Base-by-base conservation (phyloP, 2,113 vertebrate genomes). In the Bombycilla garrulus region DNA sequence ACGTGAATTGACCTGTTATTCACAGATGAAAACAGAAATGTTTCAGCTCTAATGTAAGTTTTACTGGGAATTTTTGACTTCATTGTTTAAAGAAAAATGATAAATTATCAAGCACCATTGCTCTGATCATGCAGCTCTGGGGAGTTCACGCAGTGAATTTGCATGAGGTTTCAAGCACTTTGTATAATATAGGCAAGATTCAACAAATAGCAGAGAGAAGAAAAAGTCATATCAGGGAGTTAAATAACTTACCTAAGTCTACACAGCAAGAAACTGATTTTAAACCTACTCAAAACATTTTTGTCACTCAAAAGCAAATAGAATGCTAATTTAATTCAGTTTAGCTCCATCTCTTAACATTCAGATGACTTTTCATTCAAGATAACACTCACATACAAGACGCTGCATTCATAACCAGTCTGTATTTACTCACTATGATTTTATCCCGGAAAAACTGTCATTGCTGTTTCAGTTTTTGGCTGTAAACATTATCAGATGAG, bases 391-490 rank as follows among this genome's bases (percentile, higher is more conserved):
- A 2, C 53, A 78, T 83, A 88, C 82, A 90, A 91, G 76, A 92
- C 17, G 11, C 76, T 94, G 69, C 72, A 84, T 86, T 95, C 77
- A 36, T 51, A 84, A 54, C 88, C 61, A 88, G 64, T 66, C 90
- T 88, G 70, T 88, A 96, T 93, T 94, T 94, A 90, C 81, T 94
- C 90, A 67, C 86, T 92, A 88, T 60, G 71, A 70, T 48, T 77
- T 92, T 95, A 77, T 62, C 44, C 85, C 86, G 65, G 64, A 90
- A 95, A 88, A 90, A 88, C 76, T 88, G 92, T 79, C 92, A 88
- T 47, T 85, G 85, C 91, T 66, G 51, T 81, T 94, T 92, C 82
- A 90, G 85, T 47, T 94, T 95, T 71, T 83, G 83, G 80, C 85
- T 83, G 90, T 86, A 81, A 78, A 92, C 53, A 50, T 92, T 93